Conservation (phyloP, 2,113 vertebrate species). For the Tympanuchus pallidicinctus region DNA sequence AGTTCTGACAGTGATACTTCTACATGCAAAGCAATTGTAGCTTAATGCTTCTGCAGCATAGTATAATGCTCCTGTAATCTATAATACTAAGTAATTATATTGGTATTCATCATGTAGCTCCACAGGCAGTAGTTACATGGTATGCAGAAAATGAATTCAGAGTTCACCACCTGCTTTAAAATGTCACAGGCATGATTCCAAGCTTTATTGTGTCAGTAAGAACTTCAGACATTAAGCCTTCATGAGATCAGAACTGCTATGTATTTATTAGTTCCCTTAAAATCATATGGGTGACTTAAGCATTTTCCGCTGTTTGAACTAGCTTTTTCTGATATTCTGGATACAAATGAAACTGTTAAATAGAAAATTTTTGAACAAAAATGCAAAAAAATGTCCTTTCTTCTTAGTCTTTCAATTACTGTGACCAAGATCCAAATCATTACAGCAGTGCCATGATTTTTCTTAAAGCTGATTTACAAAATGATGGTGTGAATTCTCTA, state of each 20-base stretch:
- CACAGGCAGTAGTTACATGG: background rate
- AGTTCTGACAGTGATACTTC: background rate
- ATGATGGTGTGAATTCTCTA: background rate
- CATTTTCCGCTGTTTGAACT: background rate
- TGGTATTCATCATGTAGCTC: background rate
- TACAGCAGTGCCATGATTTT: background rate
- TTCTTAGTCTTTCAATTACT: background rate
- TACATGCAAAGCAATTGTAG: background rate
- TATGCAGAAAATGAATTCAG: background rate
- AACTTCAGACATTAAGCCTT: background rate
- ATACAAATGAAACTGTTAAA: background rate
- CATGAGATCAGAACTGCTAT: background rate
- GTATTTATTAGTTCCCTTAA: background rate
- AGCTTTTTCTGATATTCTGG: background rate
- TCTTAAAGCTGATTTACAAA: background rate
- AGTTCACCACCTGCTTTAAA: conserved; percentile 12
- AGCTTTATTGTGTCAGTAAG: background rate
- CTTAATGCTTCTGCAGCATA: background rate
- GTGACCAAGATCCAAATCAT: background rate
- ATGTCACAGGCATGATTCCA: background rate
- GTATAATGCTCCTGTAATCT: background rate
- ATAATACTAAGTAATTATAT: background rate
- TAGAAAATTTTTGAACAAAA: background rate
- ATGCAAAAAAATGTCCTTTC: background rate
- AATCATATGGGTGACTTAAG: background rate